phyloP scores from a whole-genome alignment of 2,113 vertebrate genomes.

The Malurus cyaneus region DNA sequence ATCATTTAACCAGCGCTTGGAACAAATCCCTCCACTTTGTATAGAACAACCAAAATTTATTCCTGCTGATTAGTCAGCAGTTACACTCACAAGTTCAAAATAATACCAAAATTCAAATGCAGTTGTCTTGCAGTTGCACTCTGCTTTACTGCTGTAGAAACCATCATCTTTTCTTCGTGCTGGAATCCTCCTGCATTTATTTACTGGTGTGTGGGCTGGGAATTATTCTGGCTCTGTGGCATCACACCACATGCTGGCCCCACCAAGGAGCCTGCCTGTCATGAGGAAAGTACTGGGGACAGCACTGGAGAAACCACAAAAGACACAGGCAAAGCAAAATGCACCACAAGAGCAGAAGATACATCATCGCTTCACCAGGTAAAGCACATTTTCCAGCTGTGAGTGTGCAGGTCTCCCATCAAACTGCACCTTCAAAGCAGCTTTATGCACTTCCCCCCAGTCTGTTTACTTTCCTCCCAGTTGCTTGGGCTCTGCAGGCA shows the following conservation, averaged over 20 bases:
- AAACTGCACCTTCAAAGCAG: neutral
- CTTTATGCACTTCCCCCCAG: neutral
- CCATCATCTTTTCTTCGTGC: neutral
- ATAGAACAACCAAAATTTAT: conserved; percentile 13
- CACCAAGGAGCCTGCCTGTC: neutral
- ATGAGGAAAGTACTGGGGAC: too few relatives aligned
- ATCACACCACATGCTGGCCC: neutral
- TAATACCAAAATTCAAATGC: conserved; percentile 32
- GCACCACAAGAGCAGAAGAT: neutral
- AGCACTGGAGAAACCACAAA: neutral
- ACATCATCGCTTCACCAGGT: rapidly evolving
- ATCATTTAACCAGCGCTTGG: neutral
- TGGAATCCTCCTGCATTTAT: neutral
- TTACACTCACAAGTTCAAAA: conserved; percentile 22
- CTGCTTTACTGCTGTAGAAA: neutral
- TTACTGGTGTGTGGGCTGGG: neutral
- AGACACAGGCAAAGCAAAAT: neutral
- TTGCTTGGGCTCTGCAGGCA: neutral
- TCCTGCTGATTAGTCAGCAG: conserved; percentile 51
- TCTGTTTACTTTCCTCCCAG: neutral
- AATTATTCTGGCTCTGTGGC: neutral
- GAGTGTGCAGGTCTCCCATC: neutral
- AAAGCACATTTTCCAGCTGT: neutral
- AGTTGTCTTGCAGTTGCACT: conserved; percentile 1
- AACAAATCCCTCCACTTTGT: neutral